phyloP scores from a whole-genome alignment of 2,113 vertebrate species.

The Grantiella picta region DNA sequence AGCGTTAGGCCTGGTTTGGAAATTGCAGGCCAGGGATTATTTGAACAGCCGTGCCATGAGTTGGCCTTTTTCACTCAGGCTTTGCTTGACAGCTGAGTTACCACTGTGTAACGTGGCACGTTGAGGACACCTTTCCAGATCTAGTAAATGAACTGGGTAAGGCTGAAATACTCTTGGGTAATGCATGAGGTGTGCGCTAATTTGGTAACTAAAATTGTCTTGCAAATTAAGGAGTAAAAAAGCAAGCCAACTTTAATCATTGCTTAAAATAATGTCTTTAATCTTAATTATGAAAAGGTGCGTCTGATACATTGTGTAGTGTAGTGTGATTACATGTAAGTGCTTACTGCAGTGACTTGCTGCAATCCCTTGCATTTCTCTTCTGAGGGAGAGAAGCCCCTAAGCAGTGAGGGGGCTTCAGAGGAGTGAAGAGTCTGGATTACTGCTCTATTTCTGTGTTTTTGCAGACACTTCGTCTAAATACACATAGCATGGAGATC shows the following conservation, averaged over 20 bases:
- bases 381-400: background rate
- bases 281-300: background rate
- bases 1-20: background rate
- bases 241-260: slow-evolving; percentile 34
- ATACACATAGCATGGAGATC: accelerated
- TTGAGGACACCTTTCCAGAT: background rate
- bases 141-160: background rate
- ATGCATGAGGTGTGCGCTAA: background rate
- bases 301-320: background rate
- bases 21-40: slow-evolving; percentile 29
- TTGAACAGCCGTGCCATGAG: slow-evolving; percentile 27
- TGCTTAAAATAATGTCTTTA: background rate
- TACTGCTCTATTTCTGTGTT: background rate
- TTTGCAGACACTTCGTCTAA: background rate
- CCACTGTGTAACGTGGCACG: background rate
- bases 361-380: accelerated
- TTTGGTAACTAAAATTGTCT: slow-evolving; percentile 24
- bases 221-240: slow-evolving; percentile 47
- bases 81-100: background rate
- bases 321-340: background rate
- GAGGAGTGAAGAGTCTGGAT: background rate
- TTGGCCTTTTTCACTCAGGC: background rate
- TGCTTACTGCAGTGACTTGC: background rate
- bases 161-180: slow-evolving; percentile 22
- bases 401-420: background rate